Percentiles rank a stretch among this genome's conserved stretches.
These are phyloP conservation scores for Papilio xuthus DNA, from an alignment of 1,140 invertebrate species.

Conservation along the genomic window DNA sequence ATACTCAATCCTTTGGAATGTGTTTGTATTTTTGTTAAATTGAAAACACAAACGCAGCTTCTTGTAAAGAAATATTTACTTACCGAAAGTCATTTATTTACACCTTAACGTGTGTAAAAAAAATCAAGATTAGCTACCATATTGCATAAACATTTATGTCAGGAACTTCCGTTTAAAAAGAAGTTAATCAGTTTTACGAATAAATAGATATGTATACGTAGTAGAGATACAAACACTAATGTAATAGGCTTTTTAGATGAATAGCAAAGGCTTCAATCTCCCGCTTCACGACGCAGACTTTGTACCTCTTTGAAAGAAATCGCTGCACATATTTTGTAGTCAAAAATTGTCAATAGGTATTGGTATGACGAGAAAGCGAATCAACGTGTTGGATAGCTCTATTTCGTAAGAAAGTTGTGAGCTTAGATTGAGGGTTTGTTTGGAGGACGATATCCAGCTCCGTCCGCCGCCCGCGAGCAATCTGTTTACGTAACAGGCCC, in stretches of 20 bases:
- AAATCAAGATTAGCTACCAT: background rate
- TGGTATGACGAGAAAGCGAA: slow-evolving; percentile 16
- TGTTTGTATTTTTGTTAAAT: background rate
- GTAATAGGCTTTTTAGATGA: too few relatives aligned
- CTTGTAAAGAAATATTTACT: background rate
- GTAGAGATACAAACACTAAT: too few relatives aligned
- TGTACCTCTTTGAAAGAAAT: background rate
- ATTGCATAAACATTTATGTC: too few relatives aligned
- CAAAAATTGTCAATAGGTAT: background rate
- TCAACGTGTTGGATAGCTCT: slow-evolving; percentile 36
- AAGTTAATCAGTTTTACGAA: too few relatives aligned
- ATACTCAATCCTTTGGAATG: too few relatives aligned
- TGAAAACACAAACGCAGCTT: background rate
- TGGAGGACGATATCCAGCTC: slow-evolving; percentile 65
- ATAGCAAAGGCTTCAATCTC: background rate
- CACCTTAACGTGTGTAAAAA: background rate
- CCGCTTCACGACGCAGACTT: background rate
- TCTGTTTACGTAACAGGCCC: slow-evolving; percentile 80
- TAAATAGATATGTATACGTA: too few relatives aligned
- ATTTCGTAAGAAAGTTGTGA: slow-evolving; percentile 61
- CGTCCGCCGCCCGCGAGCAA: slow-evolving; percentile 72
- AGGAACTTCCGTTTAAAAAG: too few relatives aligned
- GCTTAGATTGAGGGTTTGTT: slow-evolving; percentile 49
- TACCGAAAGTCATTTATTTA: background rate
- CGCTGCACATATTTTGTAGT: background rate